Conservation (phyloP, 2,797 vertebrate genomes). For the Meda fulgida region DNA sequence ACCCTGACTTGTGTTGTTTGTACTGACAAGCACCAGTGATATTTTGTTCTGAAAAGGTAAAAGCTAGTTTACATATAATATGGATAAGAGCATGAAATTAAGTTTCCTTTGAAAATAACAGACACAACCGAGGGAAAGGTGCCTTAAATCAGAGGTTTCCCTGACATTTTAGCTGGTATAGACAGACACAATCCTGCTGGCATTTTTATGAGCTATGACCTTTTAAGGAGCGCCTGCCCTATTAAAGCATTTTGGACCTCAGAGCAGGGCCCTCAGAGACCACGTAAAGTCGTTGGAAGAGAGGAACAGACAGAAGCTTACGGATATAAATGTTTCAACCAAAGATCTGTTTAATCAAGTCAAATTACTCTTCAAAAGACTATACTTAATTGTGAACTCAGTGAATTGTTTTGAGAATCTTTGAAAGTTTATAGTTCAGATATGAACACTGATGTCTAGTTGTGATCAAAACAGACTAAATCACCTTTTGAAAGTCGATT, state of each 20-base stretch:
- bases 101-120: conserved; percentile 20
- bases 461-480: no score
- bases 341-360: not conserved
- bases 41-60: not conserved
- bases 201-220: conserved; percentile 61
- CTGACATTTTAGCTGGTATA: conserved; percentile 49
- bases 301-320: conserved; percentile 7
- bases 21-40: not conserved
- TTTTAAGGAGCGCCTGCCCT: conserved; percentile 45
- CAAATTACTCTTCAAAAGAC: not conserved
- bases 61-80: not conserved
- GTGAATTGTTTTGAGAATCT: not conserved
- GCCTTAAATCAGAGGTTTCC: conserved; percentile 44
- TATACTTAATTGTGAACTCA: not conserved
- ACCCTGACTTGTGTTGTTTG: not conserved
- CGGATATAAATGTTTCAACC: not conserved
- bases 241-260: conserved; percentile 53
- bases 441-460: no score
- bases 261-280: conserved; percentile 20
- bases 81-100: not conserved
- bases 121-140: conserved; percentile 30
- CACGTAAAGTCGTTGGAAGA: conserved; percentile 6
- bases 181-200: conserved; percentile 49
- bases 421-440: not conserved
- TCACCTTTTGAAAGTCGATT: not conserved